Evolutionary conservation across 2,797 vertebrate species (phyloP), one percentile per base, ranked within the genome.

Genomic region (Sebastes vulpes): DNA sequence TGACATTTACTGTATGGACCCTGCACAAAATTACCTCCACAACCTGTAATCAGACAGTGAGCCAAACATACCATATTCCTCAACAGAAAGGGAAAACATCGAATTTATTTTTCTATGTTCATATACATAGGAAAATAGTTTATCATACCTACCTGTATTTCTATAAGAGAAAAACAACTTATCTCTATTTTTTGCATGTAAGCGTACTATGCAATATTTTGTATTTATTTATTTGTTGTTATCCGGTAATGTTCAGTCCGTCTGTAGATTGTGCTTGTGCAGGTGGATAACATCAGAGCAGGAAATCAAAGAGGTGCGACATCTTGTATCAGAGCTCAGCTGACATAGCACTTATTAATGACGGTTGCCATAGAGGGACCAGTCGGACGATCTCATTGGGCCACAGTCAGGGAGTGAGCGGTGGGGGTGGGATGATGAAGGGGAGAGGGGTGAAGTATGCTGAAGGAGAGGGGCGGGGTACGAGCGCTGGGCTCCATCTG

Each of bases 1-100:
- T 87, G 73, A 85, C 84, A 84, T 89, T 87, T 75, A 70, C 73
- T 78, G 70, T 65, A 65, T 63, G 83, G 65, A 77, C 63, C 3
- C 67, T 71, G 60, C 54, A 52, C 67, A 67, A 83, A 81, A 81
- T 79, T 25, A 74, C 52, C 71, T 75, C 29, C 54, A 54, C 29
- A 50, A 23, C 73, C 25, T 23, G 50, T 28, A 59, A 72, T 78
- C 58, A 65, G 31, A 75, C 64, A 35, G 12, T n/a, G n/a, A 42
- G 20, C 35, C 21, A 81, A 65, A 68, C 18, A 60, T 12, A 29
- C 3, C 7, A 18, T 25, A 18, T 29, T 10, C 32, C 59, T 14
- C 25, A 3, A 32, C 67, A 16, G 7, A 56, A 28, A 48, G 3
- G 42, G 53, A 60, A 73, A 61, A 50, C 12, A 48, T 9, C 11